Evolutionary conservation across 2,113 vertebrate species (phyloP).

Genomic region (Thalassarche chlororhynchos): DNA sequence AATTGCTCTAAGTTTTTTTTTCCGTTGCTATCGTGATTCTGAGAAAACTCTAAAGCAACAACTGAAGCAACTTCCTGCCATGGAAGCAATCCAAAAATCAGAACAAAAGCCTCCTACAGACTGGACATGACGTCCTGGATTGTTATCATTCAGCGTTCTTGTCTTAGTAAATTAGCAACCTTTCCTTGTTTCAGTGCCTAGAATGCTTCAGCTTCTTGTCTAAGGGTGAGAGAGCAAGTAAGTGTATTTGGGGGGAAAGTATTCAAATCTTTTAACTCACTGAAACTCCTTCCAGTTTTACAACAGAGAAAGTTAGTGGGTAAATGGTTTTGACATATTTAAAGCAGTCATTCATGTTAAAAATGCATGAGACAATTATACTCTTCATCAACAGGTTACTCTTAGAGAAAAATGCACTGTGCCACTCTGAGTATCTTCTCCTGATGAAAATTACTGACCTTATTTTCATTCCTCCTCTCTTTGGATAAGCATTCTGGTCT

Average conservation of each 20-base stretch:
- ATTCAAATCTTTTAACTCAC: neutral
- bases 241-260: neutral
- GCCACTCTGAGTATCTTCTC: neutral
- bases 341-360: neutral
- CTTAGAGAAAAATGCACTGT: neutral
- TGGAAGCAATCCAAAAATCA: conserved; percentile 38
- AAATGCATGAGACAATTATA: neutral
- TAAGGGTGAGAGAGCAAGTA: neutral
- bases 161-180: neutral
- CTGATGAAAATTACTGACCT: neutral
- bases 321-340: neutral
- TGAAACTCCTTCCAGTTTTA: neutral
- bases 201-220: neutral
- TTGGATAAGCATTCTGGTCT: neutral
- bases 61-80: conserved; percentile 31
- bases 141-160: neutral
- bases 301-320: neutral
- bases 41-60: conserved; percentile 14
- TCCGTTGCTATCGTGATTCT: conserved; percentile 1
- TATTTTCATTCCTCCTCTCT: neutral
- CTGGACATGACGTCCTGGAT: neutral
- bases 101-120: conserved; percentile 35
- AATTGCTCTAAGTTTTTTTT: neutral
- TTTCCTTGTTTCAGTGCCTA: neutral
- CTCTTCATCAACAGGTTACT: neutral